Conservation (phyloP, 2,113 vertebrate species). For the Tinamus guttatus region DNA sequence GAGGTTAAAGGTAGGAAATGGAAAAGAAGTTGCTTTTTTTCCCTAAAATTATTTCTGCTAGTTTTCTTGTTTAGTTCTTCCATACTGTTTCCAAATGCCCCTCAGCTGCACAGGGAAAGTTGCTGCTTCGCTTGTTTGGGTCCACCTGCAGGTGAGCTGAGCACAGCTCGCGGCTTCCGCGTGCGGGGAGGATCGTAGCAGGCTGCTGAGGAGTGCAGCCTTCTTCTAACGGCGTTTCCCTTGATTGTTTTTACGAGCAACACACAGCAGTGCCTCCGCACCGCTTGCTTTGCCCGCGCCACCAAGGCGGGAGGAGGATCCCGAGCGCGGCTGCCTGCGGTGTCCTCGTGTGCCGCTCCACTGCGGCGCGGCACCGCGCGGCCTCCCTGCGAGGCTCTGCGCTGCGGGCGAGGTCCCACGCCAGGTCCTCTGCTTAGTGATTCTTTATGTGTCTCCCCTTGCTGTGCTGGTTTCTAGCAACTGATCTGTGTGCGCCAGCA, state of each 20-base stretch:
- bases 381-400: background rate
- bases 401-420: background rate
- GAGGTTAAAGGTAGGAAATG: background rate
- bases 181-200: background rate
- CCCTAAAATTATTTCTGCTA: background rate
- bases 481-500: background rate
- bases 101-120: rapidly evolving
- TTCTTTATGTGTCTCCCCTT: background rate
- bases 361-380: rapidly evolving
- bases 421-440: background rate
- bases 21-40: background rate
- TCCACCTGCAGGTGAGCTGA: background rate
- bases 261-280: background rate
- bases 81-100: background rate
- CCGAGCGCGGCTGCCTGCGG: rapidly evolving
- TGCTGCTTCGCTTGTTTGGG: background rate
- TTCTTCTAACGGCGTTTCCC: background rate
- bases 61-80: background rate
- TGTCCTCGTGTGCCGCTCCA: rapidly evolving
- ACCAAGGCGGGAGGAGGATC: background rate
- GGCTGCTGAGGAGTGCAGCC: background rate
- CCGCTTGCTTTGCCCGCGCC: background rate
- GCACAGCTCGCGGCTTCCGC: background rate
- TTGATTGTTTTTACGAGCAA: no score
- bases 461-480: background rate